Conservation (phyloP, 1,140 invertebrate genomes). For the Nephila pilipes region DNA sequence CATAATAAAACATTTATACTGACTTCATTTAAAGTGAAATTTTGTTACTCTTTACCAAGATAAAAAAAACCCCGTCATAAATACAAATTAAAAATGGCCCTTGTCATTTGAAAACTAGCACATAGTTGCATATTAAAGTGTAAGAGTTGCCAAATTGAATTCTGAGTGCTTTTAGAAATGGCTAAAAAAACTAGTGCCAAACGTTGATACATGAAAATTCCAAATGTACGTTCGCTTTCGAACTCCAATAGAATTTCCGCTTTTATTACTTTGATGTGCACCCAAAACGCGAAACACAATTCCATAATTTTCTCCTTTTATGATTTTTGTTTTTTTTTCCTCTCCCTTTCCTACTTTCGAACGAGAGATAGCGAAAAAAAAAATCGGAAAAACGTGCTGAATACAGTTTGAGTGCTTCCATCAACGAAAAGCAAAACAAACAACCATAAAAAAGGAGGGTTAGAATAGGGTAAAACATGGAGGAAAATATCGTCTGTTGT, state of each 20-base stretch:
- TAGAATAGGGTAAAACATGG: slow-evolving; percentile 1
- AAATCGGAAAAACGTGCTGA: background rate
- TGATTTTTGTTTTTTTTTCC: background rate
- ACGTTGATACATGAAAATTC: slow-evolving; percentile 13
- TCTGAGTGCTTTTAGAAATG: background rate
- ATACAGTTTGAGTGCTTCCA: slow-evolving; percentile 11
- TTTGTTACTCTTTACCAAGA: too few relatives aligned
- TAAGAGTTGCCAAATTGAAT: background rate
- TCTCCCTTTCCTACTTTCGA: background rate
- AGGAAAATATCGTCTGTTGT: slow-evolving; percentile 46
- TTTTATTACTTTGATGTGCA: slow-evolving; percentile 6
- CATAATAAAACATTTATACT: too few relatives aligned
- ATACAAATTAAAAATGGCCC: background rate
- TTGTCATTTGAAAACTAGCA: background rate
- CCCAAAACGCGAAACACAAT: slow-evolving; percentile 16
- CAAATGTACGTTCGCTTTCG: slow-evolving; percentile 2
- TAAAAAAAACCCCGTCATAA: too few relatives aligned
- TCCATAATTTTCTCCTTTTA: slow-evolving; percentile 22
- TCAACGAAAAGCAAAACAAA: background rate
- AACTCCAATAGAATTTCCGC: background rate
- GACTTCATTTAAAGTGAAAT: too few relatives aligned
- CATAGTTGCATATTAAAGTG: background rate
- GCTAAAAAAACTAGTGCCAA: background rate
- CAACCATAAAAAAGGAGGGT: background rate
- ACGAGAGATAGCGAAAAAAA: background rate